These are phyloP conservation scores for Porites lobata DNA, from an alignment of 92 coral and sea anemone genomes.

Conservation along the genomic window DNA sequence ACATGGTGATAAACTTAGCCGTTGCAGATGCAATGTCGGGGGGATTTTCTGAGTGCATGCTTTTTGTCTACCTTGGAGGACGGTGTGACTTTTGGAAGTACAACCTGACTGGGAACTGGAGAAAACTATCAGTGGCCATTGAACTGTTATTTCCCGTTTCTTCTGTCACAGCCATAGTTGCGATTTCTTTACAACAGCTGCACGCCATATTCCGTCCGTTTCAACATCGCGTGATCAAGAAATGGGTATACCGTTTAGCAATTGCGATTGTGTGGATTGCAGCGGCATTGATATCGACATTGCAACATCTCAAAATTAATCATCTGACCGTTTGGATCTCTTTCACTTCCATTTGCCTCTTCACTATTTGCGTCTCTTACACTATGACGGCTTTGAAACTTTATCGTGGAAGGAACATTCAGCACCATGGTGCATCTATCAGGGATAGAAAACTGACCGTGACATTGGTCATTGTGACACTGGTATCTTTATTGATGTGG, in stretches of 20 bases:
- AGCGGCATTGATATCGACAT: background rate
- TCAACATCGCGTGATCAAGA: background rate
- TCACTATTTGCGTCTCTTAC: background rate
- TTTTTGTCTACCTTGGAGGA: background rate
- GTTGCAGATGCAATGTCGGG: background rate
- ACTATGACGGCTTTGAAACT: background rate
- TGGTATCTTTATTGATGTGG: background rate
- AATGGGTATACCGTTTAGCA: background rate
- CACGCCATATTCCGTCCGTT: background rate
- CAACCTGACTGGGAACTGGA: background rate
- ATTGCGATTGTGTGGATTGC: background rate
- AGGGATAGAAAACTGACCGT: background rate
- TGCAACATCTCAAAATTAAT: background rate
- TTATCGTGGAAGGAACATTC: background rate
- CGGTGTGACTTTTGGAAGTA: background rate
- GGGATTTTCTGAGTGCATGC: background rate
- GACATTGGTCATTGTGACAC: background rate
- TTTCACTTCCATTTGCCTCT: background rate
- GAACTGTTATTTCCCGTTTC: background rate
- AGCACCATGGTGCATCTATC: background rate
- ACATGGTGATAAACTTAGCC: background rate
- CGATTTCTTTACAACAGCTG: background rate
- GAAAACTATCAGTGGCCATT: background rate
- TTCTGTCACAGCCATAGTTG: background rate
- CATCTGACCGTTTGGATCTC: background rate